Percentiles rank a stretch among this genome's conserved stretches.
These are phyloP conservation scores for Papilio gigon DNA, from an alignment of 2,888 invertebrate genomes.

Conservation along the genomic window DNA sequence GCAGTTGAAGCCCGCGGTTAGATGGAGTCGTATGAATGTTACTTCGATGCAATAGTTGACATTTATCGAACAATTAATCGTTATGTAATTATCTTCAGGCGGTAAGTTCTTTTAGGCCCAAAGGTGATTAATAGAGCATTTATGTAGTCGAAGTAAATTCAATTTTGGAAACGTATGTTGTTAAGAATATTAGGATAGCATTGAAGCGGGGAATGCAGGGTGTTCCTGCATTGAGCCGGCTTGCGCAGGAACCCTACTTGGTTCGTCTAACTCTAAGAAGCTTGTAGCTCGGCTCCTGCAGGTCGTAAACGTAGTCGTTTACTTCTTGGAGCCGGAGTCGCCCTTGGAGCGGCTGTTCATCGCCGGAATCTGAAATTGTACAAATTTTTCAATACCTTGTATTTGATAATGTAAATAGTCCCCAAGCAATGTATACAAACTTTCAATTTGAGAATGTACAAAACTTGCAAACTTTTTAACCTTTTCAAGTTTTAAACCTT, in stretches of 20 bases:
- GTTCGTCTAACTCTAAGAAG: constrained; percentile 10
- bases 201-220: background rate
- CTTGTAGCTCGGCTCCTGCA: constrained; percentile 1
- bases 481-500: no score
- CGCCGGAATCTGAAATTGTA: constrained; percentile 62
- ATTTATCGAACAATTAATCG: background rate
- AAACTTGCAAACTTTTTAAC: no score
- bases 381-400: background rate
- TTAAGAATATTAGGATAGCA: background rate
- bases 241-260: constrained; percentile 18
- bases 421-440: no score
- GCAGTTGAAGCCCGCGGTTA: no score
- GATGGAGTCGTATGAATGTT: background rate
- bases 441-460: no score
- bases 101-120: background rate
- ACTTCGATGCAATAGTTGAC: background rate
- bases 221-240: background rate
- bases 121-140: background rate
- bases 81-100: background rate
- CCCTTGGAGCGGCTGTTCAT: constrained; percentile 56
- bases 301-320: constrained; percentile 38
- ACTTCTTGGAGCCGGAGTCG: constrained; percentile 56
- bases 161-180: background rate
- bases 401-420: no score
- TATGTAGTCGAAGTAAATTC: background rate